Percentiles rank a stretch among this genome's conserved stretches.
phyloP scores from a whole-genome alignment of 2,888 invertebrate species.

The Harpalus rufipes region DNA sequence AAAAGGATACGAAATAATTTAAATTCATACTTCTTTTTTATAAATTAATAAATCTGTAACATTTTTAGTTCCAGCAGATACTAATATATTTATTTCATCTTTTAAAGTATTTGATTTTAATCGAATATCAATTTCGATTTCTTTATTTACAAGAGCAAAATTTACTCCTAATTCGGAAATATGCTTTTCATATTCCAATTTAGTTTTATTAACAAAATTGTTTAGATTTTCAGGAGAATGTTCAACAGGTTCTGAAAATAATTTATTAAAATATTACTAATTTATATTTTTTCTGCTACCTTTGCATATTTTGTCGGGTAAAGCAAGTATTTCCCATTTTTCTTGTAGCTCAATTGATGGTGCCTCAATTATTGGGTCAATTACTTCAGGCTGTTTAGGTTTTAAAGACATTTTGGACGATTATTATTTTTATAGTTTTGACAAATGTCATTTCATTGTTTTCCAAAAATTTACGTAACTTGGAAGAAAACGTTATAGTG shows the following conservation, averaged over 20 bases:
- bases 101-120: constrained; percentile 68
- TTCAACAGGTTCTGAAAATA: constrained; percentile 8
- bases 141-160: constrained; percentile 69
- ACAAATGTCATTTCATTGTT: too few species aligned
- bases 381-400: neutral
- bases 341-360: constrained; percentile 18
- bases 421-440: too few species aligned
- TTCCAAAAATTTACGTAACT: too few species aligned
- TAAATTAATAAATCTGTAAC: constrained; percentile 10
- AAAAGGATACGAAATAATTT: constrained; percentile 2
- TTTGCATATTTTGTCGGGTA: constrained; percentile 28
- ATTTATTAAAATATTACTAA: constrained; percentile 19
- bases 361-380: constrained; percentile 8
- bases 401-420: neutral
- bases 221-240: constrained; percentile 62
- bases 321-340: constrained; percentile 41
- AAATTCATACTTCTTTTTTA: constrained; percentile 26
- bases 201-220: constrained; percentile 68
- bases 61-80: constrained; percentile 51
- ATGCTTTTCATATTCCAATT: constrained; percentile 69
- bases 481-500: too few species aligned
- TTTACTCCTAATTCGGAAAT: constrained; percentile 68
- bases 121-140: constrained; percentile 70
- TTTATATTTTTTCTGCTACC: constrained; percentile 8
- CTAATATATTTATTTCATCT: constrained; percentile 62